Evolutionary conservation across 1,140 invertebrate species (phyloP).

Genomic region (Caenorhabditis elegans): DNA sequence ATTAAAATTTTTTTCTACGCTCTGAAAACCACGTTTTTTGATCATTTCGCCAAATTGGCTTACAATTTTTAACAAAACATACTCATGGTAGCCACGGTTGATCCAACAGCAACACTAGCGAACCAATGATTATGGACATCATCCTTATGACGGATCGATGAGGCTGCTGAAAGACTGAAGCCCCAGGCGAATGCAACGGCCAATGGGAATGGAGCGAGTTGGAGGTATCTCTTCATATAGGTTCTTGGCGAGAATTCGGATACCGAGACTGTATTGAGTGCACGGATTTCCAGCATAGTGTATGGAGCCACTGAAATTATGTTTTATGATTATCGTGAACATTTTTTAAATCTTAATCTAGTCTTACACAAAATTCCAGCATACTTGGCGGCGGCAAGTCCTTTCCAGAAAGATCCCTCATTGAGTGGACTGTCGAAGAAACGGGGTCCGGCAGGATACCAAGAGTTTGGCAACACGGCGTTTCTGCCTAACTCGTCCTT

Average conservation of each 20-base stretch:
- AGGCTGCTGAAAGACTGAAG: slow-evolving; percentile 52
- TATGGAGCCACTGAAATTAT: slow-evolving; percentile 50
- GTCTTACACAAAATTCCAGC: slow-evolving; percentile 50
- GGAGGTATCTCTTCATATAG: slow-evolving; percentile 37
- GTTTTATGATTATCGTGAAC: too few species aligned
- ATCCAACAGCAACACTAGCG: slow-evolving; percentile 45
- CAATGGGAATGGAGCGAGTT: slow-evolving; percentile 47
- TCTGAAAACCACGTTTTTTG: too few species aligned
- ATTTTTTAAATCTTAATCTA: neutral
- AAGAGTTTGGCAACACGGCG: slow-evolving; percentile 10
- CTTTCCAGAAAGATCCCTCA: slow-evolving; percentile 62
- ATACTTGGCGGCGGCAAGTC: slow-evolving; percentile 56
- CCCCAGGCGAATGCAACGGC: slow-evolving; percentile 57
- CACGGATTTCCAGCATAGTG: slow-evolving; percentile 48
- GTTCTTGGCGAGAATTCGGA: slow-evolving; percentile 39
- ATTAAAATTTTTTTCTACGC: too few species aligned
- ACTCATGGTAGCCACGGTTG: slow-evolving; percentile 52
- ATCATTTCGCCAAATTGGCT: too few species aligned
- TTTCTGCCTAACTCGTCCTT: slow-evolving; percentile 42
- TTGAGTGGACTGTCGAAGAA: slow-evolving; percentile 64
- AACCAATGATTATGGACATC: slow-evolving; percentile 55
- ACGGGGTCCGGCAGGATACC: slow-evolving; percentile 54
- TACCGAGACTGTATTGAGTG: slow-evolving; percentile 39
- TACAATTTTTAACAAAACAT: slow-evolving; percentile 25
- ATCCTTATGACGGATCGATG: slow-evolving; percentile 56